These are phyloP conservation scores for Brachionus rubens DNA, from an alignment of 1,140 invertebrate species.

Conservation along the genomic window DNA sequence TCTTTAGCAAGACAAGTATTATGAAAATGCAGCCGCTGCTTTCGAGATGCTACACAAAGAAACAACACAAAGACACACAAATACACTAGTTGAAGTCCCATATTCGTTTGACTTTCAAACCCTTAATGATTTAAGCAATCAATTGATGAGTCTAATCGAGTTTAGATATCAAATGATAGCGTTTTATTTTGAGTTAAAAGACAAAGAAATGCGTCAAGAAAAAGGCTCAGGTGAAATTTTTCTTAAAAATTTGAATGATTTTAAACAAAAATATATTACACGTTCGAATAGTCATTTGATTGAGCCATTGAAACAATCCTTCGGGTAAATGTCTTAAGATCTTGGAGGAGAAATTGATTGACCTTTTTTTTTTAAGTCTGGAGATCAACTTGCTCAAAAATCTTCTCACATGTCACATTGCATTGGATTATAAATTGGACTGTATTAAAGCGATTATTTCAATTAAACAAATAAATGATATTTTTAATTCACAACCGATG, in stretches of 20 bases:
- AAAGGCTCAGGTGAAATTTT: neutral
- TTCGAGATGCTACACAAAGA: conserved; percentile 15
- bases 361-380: neutral
- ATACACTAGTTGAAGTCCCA: too few species aligned
- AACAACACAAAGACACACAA: too few species aligned
- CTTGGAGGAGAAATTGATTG: too few species aligned
- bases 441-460: conserved; percentile 27
- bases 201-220: conserved; percentile 9
- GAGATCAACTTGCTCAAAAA: conserved; percentile 24
- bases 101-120: neutral
- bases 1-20: neutral
- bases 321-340: conserved; percentile 15
- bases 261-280: conserved; percentile 14
- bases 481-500: conserved; percentile 1
- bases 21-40: neutral
- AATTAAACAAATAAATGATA: conserved; percentile 32
- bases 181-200: conserved; percentile 15
- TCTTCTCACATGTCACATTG: conserved; percentile 5
- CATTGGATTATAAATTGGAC: conserved; percentile 33
- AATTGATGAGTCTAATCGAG: conserved; percentile 3
- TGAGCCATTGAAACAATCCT: neutral
- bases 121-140: neutral
- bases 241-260: neutral
- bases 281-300: neutral
- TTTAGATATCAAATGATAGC: conserved; percentile 34